Base-by-base conservation (phyloP, 2,797 vertebrate species). In the Lacerta bilineata region DNA sequence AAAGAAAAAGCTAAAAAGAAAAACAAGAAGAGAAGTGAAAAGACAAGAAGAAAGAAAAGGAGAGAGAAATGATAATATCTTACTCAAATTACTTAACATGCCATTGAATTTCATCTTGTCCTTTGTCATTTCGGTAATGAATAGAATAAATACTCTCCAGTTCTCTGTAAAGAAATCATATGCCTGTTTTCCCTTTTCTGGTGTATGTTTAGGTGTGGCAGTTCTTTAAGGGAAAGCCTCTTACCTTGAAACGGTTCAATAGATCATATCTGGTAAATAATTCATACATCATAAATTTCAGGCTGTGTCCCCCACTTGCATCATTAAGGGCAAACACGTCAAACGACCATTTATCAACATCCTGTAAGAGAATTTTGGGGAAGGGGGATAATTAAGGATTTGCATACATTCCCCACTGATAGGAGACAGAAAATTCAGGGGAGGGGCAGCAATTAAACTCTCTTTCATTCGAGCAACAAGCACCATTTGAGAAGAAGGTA, bases 221-320 rank as follows among this genome's bases (percentile, higher is more conserved):
- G 23, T 64, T 46, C 50, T 13, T 59, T 39, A 36, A 59, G 27
- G 36, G 61, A 39, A 89, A n/a, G 1, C 86, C 93, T 93, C 97
- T 97, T 96, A 99, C 99, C 98, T 99, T 99, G 97, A 99, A 99
- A 96, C 98, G 98, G 97, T 95, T 98, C 97, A 99, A 97, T 96
- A 99, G 98, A 95, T 99, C 99, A 9, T 99, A 99, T 97, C 98
- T 98, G 89, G 98, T 99, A 96, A 99, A 98, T 72, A 99, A 97
- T 94, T 99, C 99, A 84, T 99, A 98, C 92, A 99, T 98, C 96
- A 99, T 98, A 95, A 99, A 99, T 96, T 99, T 99, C 94, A 99
- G 97, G 84, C 98, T 98, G 85, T 99, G 99, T 82, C 99, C 98
- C 93, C 98, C 98, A 25, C 98, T 99, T 78, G 97, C 98, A 94